phyloP scores from a whole-genome alignment of 2,797 vertebrate species.

The Hoplostethus mediterraneus region DNA sequence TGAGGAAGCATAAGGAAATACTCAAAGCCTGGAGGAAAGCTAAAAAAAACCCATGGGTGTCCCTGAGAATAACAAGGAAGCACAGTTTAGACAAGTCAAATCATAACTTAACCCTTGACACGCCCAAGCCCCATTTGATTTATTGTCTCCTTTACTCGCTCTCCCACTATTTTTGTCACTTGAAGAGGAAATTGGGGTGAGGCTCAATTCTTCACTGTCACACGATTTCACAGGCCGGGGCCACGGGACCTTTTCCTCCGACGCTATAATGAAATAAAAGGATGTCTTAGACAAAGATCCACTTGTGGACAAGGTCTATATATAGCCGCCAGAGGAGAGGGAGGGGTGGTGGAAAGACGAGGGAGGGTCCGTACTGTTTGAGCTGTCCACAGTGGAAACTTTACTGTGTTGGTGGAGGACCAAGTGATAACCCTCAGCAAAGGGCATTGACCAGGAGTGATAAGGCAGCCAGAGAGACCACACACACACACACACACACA shows the following conservation, averaged over 20 bases:
- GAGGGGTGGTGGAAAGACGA: slow-evolving; percentile 44
- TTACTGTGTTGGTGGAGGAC: slow-evolving; percentile 50
- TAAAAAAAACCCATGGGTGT: slow-evolving; percentile 5
- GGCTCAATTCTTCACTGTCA: slow-evolving; percentile 40
- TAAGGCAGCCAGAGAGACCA: slow-evolving; percentile 51
- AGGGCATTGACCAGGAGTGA: slow-evolving; percentile 42
- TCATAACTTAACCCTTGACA: slow-evolving; percentile 13
- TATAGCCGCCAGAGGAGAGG: slow-evolving; percentile 54
- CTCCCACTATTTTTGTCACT: slow-evolving; percentile 15
- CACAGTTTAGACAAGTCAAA: slow-evolving; percentile 24
- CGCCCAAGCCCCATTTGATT: background rate
- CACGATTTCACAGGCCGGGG: slow-evolving; percentile 35
- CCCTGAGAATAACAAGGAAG: slow-evolving; percentile 9
- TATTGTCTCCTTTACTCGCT: background rate
- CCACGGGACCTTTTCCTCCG: slow-evolving; percentile 30
- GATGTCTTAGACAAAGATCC: slow-evolving; percentile 74
- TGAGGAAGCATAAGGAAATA: background rate
- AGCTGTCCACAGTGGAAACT: slow-evolving; percentile 75
- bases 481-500: slow-evolving; percentile 24
- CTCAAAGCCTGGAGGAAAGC: background rate
- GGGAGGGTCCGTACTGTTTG: slow-evolving; percentile 69
- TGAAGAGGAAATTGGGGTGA: slow-evolving; percentile 45
- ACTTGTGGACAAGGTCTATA: slow-evolving; percentile 64
- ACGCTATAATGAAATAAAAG: slow-evolving; percentile 59
- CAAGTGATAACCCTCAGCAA: slow-evolving; percentile 67